Evolutionary conservation across 2,888 invertebrate species (phyloP).

Genomic region (Melanostoma mellinum): DNA sequence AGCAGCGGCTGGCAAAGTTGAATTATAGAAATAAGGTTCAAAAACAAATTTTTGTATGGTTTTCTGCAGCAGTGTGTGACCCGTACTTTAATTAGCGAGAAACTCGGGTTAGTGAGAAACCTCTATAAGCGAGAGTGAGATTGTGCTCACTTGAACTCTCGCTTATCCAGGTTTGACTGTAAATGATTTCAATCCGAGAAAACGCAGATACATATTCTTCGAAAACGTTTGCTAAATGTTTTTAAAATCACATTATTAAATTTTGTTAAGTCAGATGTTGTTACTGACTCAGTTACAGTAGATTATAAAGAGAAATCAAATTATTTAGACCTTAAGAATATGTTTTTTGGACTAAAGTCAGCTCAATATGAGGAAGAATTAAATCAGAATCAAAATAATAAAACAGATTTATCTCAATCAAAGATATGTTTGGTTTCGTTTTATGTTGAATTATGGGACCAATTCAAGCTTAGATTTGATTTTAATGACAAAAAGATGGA

Average conservation of each 20-base stretch:
- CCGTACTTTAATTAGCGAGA: no score
- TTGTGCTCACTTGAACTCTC: conserved; percentile 24
- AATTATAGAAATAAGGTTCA: no score
- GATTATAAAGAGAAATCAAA: conserved; percentile 15
- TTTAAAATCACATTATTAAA: conserved; percentile 20
- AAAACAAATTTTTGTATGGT: no score
- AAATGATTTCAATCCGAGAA: conserved; percentile 25
- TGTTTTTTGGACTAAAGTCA: conserved; percentile 23
- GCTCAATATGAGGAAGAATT: conserved; percentile 21
- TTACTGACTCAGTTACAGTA: conserved; percentile 1
- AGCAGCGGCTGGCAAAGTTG: no score
- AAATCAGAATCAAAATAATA: neutral
- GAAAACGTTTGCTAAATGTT: conserved; percentile 10
- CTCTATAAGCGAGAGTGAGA: no score
- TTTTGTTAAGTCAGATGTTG: conserved; percentile 14
- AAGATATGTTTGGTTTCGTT: conserved; percentile 10
- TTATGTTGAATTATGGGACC: conserved; percentile 15
- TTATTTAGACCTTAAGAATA: conserved; percentile 23
- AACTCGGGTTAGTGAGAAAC: no score
- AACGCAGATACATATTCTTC: conserved; percentile 30
- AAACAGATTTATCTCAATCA: conserved; percentile 2
- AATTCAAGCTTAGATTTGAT: conserved; percentile 16
- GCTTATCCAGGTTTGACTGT: conserved; percentile 25
- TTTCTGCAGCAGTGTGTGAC: no score
- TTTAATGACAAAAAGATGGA: conserved; percentile 14